A percentile compares a stretch with the other conserved stretches of the same genome.
These are phyloP conservation scores for Antennarius striatus DNA, from an alignment of 2,113 vertebrate genomes.

Conservation along the genomic window DNA sequence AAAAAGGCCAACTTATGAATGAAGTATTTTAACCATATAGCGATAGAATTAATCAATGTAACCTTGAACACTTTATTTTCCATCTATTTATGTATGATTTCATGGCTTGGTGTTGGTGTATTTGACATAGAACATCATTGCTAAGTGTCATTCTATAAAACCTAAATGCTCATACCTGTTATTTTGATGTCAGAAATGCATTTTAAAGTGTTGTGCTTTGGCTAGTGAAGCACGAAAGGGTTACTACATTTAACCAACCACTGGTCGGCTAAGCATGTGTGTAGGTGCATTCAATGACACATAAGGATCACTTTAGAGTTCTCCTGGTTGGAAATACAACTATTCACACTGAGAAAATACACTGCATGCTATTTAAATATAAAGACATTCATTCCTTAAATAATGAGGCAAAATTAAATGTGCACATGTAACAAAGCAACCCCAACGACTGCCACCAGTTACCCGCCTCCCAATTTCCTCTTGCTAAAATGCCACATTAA, in stretches of 20 bases:
- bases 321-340: constrained; percentile 21
- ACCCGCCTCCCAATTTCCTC: constrained; percentile 49
- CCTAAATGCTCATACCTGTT: not conserved
- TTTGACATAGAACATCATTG: not conserved
- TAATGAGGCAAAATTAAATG: constrained; percentile 16
- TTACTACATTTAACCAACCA: constrained; percentile 31
- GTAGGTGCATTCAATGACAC: constrained; percentile 21
- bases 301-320: not conserved
- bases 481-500: constrained; percentile 80
- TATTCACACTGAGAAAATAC: not conserved
- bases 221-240: constrained; percentile 23
- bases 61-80: not conserved
- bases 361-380: not conserved
- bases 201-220: not conserved
- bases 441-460: constrained; percentile 23
- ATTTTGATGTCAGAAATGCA: not conserved
- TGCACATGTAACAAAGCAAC: constrained; percentile 33
- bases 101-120: not conserved
- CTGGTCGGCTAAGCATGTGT: constrained; percentile 31
- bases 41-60: not conserved
- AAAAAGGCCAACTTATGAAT: not conserved
- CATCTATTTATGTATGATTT: not conserved
- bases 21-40: not conserved
- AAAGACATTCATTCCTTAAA: constrained; percentile 9
- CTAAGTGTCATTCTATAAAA: constrained; percentile 8